These are phyloP conservation scores for Apogon talboti DNA, from an alignment of 2,797 vertebrate genomes.

Conservation along the genomic window DNA sequence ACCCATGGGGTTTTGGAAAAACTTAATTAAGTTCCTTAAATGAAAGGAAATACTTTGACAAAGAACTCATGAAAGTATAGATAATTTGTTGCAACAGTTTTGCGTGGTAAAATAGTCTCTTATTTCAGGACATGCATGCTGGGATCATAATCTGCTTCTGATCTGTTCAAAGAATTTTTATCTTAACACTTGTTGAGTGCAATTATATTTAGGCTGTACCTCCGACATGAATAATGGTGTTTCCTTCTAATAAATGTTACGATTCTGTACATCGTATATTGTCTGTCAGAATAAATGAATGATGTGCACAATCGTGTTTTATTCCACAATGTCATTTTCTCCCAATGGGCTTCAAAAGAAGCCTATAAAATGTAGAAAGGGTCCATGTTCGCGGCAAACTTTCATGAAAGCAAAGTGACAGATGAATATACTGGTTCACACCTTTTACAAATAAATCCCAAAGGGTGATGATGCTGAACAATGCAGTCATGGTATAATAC, in stretches of 20 bases:
- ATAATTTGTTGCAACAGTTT: conserved; percentile 45
- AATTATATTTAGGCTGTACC: conserved; percentile 33
- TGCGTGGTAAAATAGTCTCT: conserved; percentile 31
- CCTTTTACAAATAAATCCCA: conserved; percentile 87
- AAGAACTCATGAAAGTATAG: conserved; percentile 23
- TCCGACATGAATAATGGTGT: conserved; percentile 2
- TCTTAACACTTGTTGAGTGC: conserved; percentile 66
- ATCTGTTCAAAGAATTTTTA: conserved; percentile 19
- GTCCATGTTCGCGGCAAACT: conserved; percentile 74
- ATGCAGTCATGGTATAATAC: conserved; percentile 85
- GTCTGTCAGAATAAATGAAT: conserved; percentile 39
- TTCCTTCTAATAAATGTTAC: conserved; percentile 7
- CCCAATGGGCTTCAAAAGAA: conserved; percentile 61
- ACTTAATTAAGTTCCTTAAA: conserved; percentile 31
- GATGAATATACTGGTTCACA: conserved; percentile 82
- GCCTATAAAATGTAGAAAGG: conserved; percentile 21
- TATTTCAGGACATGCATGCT: conserved; percentile 35
- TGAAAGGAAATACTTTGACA: conserved; percentile 43
- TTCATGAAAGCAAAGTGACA: conserved; percentile 78
- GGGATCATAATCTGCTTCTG: conserved; percentile 19
- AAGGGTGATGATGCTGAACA: conserved; percentile 85
- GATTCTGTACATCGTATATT: conserved; percentile 12
- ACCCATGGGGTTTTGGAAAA: conserved; percentile 35
- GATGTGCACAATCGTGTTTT: conserved; percentile 37
- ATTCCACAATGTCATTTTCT: conserved; percentile 33